Conservation (phyloP, 1,140 invertebrate species). For the Kradibia gibbosae region DNA sequence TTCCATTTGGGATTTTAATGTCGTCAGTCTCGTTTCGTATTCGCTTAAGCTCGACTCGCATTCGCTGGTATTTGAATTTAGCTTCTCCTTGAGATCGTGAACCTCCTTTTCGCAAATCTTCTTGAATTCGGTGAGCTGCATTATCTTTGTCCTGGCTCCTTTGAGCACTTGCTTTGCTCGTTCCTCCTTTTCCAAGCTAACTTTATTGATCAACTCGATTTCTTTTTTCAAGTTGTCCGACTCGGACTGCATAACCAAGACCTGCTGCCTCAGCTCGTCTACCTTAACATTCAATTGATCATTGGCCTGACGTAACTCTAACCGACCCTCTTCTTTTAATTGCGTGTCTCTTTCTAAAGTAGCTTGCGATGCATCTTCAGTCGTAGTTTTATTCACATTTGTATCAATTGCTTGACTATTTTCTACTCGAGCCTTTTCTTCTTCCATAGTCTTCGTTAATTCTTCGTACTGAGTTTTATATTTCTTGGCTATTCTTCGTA, state of each 20-base stretch:
- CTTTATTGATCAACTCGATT: conserved; percentile 79
- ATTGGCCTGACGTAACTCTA: conserved; percentile 70
- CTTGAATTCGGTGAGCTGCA: conserved; percentile 79
- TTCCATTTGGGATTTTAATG: conserved; percentile 83
- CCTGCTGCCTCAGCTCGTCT: conserved; percentile 77
- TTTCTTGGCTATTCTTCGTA: conserved; percentile 92
- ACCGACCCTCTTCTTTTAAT: conserved; percentile 72
- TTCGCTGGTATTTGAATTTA: conserved; percentile 63
- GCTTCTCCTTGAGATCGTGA: conserved; percentile 75
- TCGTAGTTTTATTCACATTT: conserved; percentile 57
- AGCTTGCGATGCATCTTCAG: conserved; percentile 65
- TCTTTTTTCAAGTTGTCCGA: conserved; percentile 80
- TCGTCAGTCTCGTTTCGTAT: conserved; percentile 75
- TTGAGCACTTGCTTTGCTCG: conserved; percentile 82
- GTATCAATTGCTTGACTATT: conserved; percentile 63
- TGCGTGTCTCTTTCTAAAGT: conserved; percentile 67
- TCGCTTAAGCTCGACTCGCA: conserved; percentile 66
- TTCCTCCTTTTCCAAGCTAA: conserved; percentile 80
- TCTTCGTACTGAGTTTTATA: conserved; percentile 92
- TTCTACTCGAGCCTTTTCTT: conserved; percentile 74
- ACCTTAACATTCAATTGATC: conserved; percentile 70
- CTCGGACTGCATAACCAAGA: conserved; percentile 75
- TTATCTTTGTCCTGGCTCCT: conserved; percentile 81
- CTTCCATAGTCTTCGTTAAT: conserved; percentile 77
- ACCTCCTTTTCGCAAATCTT: conserved; percentile 76